A percentile compares a stretch with the other conserved stretches of the same genome.
These are phyloP conservation scores for Bubo bubo DNA, from an alignment of 2,113 vertebrate species.

Conservation along the genomic window DNA sequence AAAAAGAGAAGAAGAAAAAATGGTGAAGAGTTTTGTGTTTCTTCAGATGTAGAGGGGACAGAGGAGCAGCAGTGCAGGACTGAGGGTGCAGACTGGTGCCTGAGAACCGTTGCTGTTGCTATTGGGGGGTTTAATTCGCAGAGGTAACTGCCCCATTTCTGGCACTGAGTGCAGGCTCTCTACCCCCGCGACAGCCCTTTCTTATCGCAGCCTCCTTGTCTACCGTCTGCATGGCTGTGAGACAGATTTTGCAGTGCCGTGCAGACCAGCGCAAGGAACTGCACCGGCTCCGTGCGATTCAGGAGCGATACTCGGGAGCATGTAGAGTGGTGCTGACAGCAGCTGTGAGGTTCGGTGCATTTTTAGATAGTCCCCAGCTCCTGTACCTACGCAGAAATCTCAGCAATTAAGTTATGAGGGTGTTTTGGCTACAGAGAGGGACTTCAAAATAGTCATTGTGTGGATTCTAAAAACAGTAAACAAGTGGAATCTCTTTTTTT, in stretches of 20 bases:
- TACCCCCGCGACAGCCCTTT: neutral
- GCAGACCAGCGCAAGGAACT: neutral
- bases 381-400: neutral
- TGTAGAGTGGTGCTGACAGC: neutral
- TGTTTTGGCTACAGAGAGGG: neutral
- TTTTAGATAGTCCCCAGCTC: neutral
- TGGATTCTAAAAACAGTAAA: neutral
- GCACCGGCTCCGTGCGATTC: rapidly evolving
- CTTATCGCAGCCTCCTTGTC: neutral
- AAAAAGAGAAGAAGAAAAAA: neutral
- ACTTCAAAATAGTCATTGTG: neutral
- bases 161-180: neutral
- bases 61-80: rapidly evolving
- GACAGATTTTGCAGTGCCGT: rapidly evolving
- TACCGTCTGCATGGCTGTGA: rapidly evolving
- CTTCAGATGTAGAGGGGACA: neutral
- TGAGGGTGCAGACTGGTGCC: neutral
- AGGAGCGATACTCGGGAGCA: rapidly evolving
- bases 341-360: neutral
- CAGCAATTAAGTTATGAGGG: neutral
- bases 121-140: rapidly evolving
- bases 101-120: neutral
- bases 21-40: neutral
- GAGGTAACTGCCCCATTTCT: neutral
- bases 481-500: neutral